Base-by-base conservation (phyloP, 2,797 vertebrate genomes). In the Oceanodroma leucorhoa region DNA sequence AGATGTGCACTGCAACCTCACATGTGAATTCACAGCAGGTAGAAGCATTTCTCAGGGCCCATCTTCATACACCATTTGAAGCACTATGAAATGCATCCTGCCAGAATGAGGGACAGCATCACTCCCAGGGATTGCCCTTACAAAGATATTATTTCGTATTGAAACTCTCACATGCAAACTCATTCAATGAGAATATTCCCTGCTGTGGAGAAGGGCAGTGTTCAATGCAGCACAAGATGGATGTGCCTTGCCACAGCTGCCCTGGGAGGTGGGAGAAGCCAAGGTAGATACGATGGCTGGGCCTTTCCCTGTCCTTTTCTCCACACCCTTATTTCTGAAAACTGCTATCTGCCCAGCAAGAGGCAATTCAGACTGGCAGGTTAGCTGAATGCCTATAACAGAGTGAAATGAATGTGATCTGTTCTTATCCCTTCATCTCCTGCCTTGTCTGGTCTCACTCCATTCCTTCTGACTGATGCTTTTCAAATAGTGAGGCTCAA, bases 261-360 rank as follows among this genome's bases (percentile, higher is more conserved):
- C 30, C 38, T 38, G 14, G 34, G 36, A 88, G 32, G 53, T 6
- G 2, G 23, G 18, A 77, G 50, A 51, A 93, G 50, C 41, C 69
- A 51, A 27, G 36, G 30, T 7, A 46, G 40, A 32, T 50, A 14
- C 0, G 0, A 72, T 81, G 15, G 21, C n/a, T 58, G 50, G 34
- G 30, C 40, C 58, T 51, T 61, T 40, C 41, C 41, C 18, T 43
- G 21, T 26, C 30, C 36, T n/a, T 22, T 94, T 80, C 64, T 80
- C 16, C n/a, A 72, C 50, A 72, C 3, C 13, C 15, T 45, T 62
- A 17, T 79, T 88, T 88, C 64, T 77, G 41, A 64, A 38, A 64
- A 65, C 8, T 0, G 1, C 48, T 41, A 2, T 41, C 43, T 85
- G 62, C 30, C 32, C 50, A 67, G 45, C 36, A 50, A 54, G n/a